Evolutionary conservation across 2,797 vertebrate species (phyloP), one percentile per base, ranked within the genome.

Genomic region (Melopsittacus undulatus): DNA sequence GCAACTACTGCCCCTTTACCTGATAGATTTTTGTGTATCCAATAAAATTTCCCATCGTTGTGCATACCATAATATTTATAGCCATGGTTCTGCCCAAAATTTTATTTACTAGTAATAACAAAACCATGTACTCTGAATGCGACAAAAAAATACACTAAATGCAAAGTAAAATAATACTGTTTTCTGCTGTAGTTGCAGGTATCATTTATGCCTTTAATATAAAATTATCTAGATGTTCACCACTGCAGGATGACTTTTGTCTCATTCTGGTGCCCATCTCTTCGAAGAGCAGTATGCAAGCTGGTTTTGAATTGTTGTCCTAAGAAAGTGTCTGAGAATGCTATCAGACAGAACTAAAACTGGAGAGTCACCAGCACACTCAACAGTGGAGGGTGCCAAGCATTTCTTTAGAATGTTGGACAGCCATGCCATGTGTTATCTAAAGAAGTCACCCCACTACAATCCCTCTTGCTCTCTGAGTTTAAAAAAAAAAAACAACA

Each of bases 361-460:
- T 51, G 17, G 63, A 87, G 45, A 3, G 1, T 43, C 27, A 34
- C 7, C n/a, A 80, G 17, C 11, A 42, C 15, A 18, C 20, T 66
- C 38, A 21, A 38, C 14, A n/a, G 19, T 3, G 15, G 5, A 74
- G 5, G 11, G 12, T 62, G 49, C 4, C 30, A 67, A 84, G 23
- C 12, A 15, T 79, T 79, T 69, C 32, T 48, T n/a, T 29, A 56
- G 27, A 24, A 46, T 43, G 8, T 12, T 82, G 16, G 5, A 45
- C 30, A 46, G 7, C 48, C 38, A 54, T 73, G 15, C n/a, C 19
- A 46, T 29, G 11, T 43, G 6, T 49, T n/a, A 77, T 63, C 74
- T 94, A 59, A 79, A 82, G 70, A 92, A 46, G 72, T 89, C 75
- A 90, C 18, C 36, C 34, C 11, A 8, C 10, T 56, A 63, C 62